Percentiles rank a stretch among this genome's conserved stretches.
These are phyloP conservation scores for Amphipoea lucens DNA, from an alignment of 2,888 invertebrate species.

Conservation along the genomic window DNA sequence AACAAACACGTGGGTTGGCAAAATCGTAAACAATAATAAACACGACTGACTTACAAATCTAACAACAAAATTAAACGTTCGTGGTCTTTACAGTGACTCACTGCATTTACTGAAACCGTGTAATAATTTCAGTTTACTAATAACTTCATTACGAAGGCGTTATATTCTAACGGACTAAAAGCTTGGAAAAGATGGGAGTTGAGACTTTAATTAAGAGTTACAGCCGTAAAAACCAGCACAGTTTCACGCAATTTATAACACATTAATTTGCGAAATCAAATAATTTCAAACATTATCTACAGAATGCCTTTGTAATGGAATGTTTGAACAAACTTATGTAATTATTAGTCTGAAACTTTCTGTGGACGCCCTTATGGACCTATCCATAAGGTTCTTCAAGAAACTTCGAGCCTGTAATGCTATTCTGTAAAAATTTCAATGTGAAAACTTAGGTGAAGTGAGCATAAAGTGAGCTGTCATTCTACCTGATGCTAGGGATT, in stretches of 20 bases:
- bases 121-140: conserved; percentile 20
- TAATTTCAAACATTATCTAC: conserved; percentile 34
- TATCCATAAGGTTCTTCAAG: neutral
- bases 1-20: neutral
- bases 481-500: too few species aligned
- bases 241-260: conserved; percentile 35
- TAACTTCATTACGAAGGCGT: conserved; percentile 30
- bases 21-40: conserved; percentile 2
- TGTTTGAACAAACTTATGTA: conserved; percentile 44
- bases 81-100: conserved; percentile 4
- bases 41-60: neutral
- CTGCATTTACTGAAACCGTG: neutral
- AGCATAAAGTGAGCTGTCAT: too few species aligned
- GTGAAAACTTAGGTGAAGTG: too few species aligned
- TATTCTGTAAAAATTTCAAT: too few species aligned
- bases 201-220: conserved; percentile 56
- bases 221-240: conserved; percentile 34
- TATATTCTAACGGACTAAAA: conserved; percentile 34
- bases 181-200: conserved; percentile 25
- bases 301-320: conserved; percentile 23
- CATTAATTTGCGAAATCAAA: conserved; percentile 42
- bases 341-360: conserved; percentile 43
- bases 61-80: neutral
- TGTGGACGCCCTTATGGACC: conserved; percentile 8
- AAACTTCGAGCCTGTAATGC: neutral